phyloP scores from a whole-genome alignment of 35 echinoderm and acorn worm species.

The Lytechinus variegatus region DNA sequence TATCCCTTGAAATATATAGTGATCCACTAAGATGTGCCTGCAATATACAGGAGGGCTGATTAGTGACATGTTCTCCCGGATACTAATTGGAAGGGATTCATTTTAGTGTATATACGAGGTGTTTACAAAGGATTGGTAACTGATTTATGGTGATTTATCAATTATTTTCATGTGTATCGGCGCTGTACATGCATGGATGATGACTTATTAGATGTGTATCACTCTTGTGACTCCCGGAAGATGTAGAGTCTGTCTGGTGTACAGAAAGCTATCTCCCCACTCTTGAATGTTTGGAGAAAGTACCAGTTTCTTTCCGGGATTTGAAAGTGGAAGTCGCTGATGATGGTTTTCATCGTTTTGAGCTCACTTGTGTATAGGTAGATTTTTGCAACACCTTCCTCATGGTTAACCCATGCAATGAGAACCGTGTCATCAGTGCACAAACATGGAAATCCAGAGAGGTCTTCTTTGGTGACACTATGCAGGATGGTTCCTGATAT shows the following conservation, averaged over 20 bases:
- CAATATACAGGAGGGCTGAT: no score
- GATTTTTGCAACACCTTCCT: neutral
- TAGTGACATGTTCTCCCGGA: no score
- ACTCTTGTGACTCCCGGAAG: neutral
- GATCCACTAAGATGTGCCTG: no score
- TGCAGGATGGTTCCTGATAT: neutral
- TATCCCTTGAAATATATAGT: no score
- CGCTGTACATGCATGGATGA: no score
- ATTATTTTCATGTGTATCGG: no score
- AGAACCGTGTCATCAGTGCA: neutral
- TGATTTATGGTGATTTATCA: no score
- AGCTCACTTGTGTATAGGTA: neutral
- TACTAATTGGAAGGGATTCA: no score
- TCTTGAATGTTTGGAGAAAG: neutral
- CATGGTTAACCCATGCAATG: neutral
- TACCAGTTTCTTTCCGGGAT: constrained; percentile 19
- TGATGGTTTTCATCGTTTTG: neutral
- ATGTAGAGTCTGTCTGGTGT: neutral
- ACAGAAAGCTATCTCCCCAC: neutral
- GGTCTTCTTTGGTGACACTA: neutral
- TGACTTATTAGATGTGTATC: no score
- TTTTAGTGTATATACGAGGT: no score
- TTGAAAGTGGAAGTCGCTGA: neutral
- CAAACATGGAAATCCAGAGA: neutral
- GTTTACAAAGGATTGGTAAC: no score